These are phyloP conservation scores for Epizoanthus rinbou DNA, from an alignment of 92 coral and sea anemone genomes.

Conservation along the genomic window DNA sequence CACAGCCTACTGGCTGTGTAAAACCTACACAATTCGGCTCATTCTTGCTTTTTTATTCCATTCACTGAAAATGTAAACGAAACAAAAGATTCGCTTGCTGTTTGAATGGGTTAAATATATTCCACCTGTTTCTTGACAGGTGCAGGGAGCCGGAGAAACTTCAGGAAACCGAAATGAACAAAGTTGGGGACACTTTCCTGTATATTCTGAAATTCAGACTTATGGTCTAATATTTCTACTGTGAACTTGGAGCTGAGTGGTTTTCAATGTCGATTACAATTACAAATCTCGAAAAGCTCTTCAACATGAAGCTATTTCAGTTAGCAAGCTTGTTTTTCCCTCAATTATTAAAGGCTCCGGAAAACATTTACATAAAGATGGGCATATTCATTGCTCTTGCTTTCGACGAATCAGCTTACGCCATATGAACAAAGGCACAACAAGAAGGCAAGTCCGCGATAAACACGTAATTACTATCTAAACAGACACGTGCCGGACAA, in stretches of 20 bases:
- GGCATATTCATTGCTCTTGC: neutral
- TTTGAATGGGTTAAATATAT: neutral
- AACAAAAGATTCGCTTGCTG: neutral
- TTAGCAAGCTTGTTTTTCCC: constrained; percentile 17
- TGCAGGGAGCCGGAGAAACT: neutral
- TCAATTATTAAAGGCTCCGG: constrained; percentile 49
- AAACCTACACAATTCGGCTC: neutral
- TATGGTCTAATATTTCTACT: neutral
- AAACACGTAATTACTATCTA: constrained; percentile 36
- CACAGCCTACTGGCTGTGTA: neutral
- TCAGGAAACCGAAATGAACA: neutral
- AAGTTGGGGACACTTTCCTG: neutral
- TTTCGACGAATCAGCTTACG: constrained; percentile 54
- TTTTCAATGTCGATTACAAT: neutral
- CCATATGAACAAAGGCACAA: constrained; percentile 62
- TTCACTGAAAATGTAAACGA: neutral
- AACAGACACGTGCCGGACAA: constrained; percentile 4
- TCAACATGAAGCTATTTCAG: neutral
- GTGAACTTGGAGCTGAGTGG: neutral
- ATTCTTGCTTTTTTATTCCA: neutral
- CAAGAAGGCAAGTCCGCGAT: constrained; percentile 16
- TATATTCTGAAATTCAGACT: neutral
- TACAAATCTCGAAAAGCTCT: neutral
- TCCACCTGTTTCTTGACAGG: constrained; percentile 14
- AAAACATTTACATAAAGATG: constrained; percentile 54